Base-by-base conservation (phyloP, 2,113 vertebrate species). In the Neogobius melanostomus region DNA sequence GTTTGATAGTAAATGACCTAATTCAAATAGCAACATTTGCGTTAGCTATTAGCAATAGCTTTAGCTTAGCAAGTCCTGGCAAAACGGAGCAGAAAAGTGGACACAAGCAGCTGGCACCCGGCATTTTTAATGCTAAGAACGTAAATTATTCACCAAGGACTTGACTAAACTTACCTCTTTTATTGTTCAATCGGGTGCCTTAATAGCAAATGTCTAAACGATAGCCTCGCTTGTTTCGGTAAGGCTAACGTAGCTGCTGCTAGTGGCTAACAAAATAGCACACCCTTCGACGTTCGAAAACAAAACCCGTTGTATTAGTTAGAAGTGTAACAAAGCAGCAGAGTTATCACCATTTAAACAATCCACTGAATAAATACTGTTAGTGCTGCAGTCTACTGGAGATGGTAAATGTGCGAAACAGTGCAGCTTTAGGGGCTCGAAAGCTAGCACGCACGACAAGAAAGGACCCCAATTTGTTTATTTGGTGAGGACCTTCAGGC, bases 381-480 rank as follows among this genome's bases (percentile, higher is more conserved):
- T 5, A 15, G 11, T 45, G 17, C 56, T 75, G 16, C 68, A 69
- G 72, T 51, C 3, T 8, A 7, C 9, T 1, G 60, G 56, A 66
- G 64, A 54, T n/a, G 61, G 66, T 59, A 72, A 50, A 71, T 72
- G 17, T 71, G 66, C 53, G 64, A 77, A 86, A 85, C 69, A 85
- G 83, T 72, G 71, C 79, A 64, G 79, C 46, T 80, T 47, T 50
- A 68, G 59, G 36, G 76, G 66, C 60, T 68, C 50, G 68, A 45
- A 17, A 61, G 76, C 76, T 90, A 88, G 70, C 87, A 15, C 17
- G 10, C 64, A 42, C 63, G 14, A 64, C 75, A 14, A 81, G 47
- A 60, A 74, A 90, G 90, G 90, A 91, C 87, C 89, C 88, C 84
- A 82, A 86, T 84, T 86, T 91, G 88, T 91, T 91, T 91, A 89